Percentiles rank a stretch among this genome's conserved stretches.
These are phyloP conservation scores for Muntiacus reevesi DNA, from an alignment of 2,113 vertebrate species.

Conservation along the genomic window DNA sequence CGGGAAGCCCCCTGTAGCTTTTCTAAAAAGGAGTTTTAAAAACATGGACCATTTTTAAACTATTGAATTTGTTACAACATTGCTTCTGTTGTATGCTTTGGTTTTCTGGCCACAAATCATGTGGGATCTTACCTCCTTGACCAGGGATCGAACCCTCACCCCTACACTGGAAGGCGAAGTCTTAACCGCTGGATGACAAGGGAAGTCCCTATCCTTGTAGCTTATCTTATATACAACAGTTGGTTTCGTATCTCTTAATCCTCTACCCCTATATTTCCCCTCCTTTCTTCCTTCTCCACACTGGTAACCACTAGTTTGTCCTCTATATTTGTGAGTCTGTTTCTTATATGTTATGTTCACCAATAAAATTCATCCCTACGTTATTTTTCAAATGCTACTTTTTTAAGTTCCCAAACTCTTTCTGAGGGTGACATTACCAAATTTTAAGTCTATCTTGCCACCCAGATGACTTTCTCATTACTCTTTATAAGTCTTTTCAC, in stretches of 20 bases:
- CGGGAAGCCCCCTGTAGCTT: background rate
- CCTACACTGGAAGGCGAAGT: background rate
- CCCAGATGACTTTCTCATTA: conserved; percentile 41
- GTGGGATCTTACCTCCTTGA: background rate
- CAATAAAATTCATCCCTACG: background rate
- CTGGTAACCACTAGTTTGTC: background rate
- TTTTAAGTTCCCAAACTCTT: background rate
- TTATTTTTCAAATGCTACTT: background rate
- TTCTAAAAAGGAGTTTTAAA: background rate
- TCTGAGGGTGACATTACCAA: background rate
- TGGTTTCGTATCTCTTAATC: background rate
- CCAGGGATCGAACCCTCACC: background rate
- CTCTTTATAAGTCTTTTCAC: background rate
- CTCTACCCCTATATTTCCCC: background rate
- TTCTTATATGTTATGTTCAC: background rate
- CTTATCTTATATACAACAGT: background rate
- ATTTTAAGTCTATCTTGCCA: conserved; percentile 26
- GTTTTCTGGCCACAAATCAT: background rate
- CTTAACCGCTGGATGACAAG: background rate
- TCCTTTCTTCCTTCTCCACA: background rate
- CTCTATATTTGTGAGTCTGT: background rate
- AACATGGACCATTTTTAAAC: background rate
- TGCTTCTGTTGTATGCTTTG: background rate
- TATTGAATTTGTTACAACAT: background rate
- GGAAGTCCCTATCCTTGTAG: background rate